A percentile compares a stretch with the other conserved stretches of the same genome.
phyloP scores from a whole-genome alignment of 1,140 invertebrate species.

The Leptinotarsa defecta region DNA sequence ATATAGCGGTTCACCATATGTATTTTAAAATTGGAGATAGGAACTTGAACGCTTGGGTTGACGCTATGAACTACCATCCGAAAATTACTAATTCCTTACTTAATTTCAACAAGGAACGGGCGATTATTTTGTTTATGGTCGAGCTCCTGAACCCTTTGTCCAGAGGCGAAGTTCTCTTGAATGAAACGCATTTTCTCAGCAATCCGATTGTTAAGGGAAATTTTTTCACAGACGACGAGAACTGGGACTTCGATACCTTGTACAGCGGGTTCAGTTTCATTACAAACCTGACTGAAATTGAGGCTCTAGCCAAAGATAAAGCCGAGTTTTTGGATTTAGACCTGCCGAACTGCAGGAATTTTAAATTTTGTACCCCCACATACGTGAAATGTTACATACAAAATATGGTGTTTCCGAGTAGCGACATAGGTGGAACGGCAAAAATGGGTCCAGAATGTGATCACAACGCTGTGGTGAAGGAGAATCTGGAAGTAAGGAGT shows the following conservation, averaged over 20 bases:
- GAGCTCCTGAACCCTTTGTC: constrained; percentile 74
- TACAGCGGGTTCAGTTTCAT: constrained; percentile 48
- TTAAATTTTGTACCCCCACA: constrained; percentile 64
- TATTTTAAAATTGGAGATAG: constrained; percentile 40
- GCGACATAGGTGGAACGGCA: constrained; percentile 64
- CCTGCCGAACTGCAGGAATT: constrained; percentile 67
- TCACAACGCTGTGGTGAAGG: constrained; percentile 70
- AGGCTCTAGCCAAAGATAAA: constrained; percentile 53
- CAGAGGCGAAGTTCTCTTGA: constrained; percentile 63
- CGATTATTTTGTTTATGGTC: constrained; percentile 56
- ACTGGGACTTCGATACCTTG: constrained; percentile 51
- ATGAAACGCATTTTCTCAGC: constrained; percentile 62
- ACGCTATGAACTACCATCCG: constrained; percentile 26
- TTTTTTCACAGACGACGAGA: constrained; percentile 60
- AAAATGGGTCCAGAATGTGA: constrained; percentile 74
- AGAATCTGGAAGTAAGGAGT: constrained; percentile 69
- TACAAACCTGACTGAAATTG: constrained; percentile 48
- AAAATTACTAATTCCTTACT: constrained; percentile 27
- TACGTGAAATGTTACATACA: constrained; percentile 57
- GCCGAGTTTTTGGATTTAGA: constrained; percentile 65
- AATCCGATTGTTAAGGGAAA: constrained; percentile 69
- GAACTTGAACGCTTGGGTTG: constrained; percentile 31
- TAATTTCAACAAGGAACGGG: constrained; percentile 27
- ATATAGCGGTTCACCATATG: constrained; percentile 36
- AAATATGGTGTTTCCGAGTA: constrained; percentile 58